Evolutionary conservation across 2,888 invertebrate genomes (phyloP), one percentile per base, ranked within the genome.

Genomic region (Dynastes maya): DNA sequence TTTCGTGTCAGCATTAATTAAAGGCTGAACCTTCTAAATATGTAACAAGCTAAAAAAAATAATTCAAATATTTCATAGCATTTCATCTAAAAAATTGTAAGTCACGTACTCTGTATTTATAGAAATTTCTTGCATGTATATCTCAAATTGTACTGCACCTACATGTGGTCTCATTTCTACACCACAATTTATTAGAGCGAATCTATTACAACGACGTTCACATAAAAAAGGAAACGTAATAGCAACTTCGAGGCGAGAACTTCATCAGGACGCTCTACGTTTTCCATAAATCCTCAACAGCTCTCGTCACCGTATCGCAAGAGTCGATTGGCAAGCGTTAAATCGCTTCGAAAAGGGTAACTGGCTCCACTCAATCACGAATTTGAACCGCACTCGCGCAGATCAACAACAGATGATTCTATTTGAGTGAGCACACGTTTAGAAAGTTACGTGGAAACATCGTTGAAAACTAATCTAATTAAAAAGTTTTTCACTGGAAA

Each of bases 401-500:
- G n/a, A 53, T n/a, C 27, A 13, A 13, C 55, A 40, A 75, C 75
- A 45, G 13, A 63, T 32, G 55, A 55, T 55, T 16, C 55, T 55
- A 55, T 55, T 55, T 63, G 27, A 27, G 29, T 11, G 6, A 55
- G 3, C 16, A 6, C 55, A 22, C 29, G 22, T 29, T 61, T 61
- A 2, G 29, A 61, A 63, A 63, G 63, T 63, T 63, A 8, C 9
- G 13, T 32, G 8, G 27, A 29, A 29, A 29, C 63, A 27, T 32
- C 29, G 29, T 11, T 8, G 27, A 75, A 75, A 63, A 63, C 40
- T 75, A 61, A 75, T 61, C 37, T 63, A 61, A 75, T 75, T 75
- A 75, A 72, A 78, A 67, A 77, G 51, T 51, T 72, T 74, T 64
- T 63, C 32, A 22, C 29, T 70, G 70, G 40, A 70, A 77, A 70